A percentile compares a stretch with the other conserved stretches of the same genome.
Evolutionary conservation across 2,797 vertebrate genomes (phyloP).

Genomic region (Scolopax rusticola): DNA sequence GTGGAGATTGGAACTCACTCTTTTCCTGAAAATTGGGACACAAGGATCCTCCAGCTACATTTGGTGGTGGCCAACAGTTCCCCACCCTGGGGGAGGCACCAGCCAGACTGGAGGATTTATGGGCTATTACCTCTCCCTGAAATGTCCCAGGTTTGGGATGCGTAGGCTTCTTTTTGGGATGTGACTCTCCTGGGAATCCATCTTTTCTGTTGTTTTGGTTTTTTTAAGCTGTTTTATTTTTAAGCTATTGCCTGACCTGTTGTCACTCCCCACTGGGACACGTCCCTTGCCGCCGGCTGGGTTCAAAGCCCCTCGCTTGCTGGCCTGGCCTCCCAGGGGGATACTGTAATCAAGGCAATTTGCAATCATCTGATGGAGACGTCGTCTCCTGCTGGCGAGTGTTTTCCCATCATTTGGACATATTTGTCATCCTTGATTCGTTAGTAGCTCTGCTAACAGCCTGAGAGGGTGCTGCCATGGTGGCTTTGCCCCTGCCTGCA

Average conservation of each 20-base stretch:
- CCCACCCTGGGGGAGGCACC: not conserved
- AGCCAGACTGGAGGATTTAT: rapidly evolving
- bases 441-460: not conserved
- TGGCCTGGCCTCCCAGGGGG: not conserved
- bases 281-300: rapidly evolving
- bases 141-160: rapidly evolving
- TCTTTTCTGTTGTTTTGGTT: too few relatives aligned
- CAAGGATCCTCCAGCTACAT: rapidly evolving
- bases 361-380: not conserved
- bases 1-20: not conserved
- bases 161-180: not conserved
- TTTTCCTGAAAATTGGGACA: rapidly evolving
- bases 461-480: not conserved
- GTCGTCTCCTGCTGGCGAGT: not conserved
- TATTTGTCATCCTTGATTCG: not conserved
- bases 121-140: not conserved
- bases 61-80: rapidly evolving
- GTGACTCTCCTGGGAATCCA: not conserved
- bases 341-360: not conserved
- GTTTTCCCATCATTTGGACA: not conserved
- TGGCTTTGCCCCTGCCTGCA: rapidly evolving
- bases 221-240: not conserved
- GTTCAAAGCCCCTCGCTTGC: not conserved
- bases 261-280: not conserved
- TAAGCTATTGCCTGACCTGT: not conserved